Percentiles rank a stretch among this genome's conserved stretches.
These are phyloP conservation scores for Drosophila trichaetosa DNA, from an alignment of 2,888 invertebrate genomes.

Conservation along the genomic window DNA sequence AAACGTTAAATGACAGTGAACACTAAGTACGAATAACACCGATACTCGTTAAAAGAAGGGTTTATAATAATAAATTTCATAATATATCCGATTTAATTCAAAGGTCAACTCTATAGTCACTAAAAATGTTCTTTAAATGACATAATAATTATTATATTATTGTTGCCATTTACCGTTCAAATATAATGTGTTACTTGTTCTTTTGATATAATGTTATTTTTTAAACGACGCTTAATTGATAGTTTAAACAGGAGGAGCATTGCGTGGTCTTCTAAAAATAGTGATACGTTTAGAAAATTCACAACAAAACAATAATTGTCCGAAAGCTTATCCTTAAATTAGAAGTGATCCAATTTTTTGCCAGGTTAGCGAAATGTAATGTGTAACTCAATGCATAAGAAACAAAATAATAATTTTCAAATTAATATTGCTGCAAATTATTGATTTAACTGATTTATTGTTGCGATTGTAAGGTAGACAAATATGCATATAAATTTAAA, in stretches of 20 bases:
- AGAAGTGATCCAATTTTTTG: neutral
- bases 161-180: too few species aligned
- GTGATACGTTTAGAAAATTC: neutral
- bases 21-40: neutral
- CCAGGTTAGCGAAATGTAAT: neutral
- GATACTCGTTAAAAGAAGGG: neutral
- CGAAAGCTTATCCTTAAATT: neutral
- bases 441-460: constrained; percentile 1
- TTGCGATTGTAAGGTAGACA: neutral
- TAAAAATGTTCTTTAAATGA: neutral
- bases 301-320: neutral
- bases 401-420: neutral
- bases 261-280: neutral
- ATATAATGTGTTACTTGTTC: too few species aligned
- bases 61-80: neutral
- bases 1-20: constrained; percentile 5
- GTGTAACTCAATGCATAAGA: neutral
- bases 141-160: too few species aligned
- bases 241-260: neutral
- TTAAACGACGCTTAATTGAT: neutral
- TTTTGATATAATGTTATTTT: neutral
- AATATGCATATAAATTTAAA: neutral
- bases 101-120: neutral
- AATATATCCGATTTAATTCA: neutral
- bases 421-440: neutral